Base-by-base conservation (phyloP, 2,888 invertebrate species). In the Diaprepes abbreviatus region DNA sequence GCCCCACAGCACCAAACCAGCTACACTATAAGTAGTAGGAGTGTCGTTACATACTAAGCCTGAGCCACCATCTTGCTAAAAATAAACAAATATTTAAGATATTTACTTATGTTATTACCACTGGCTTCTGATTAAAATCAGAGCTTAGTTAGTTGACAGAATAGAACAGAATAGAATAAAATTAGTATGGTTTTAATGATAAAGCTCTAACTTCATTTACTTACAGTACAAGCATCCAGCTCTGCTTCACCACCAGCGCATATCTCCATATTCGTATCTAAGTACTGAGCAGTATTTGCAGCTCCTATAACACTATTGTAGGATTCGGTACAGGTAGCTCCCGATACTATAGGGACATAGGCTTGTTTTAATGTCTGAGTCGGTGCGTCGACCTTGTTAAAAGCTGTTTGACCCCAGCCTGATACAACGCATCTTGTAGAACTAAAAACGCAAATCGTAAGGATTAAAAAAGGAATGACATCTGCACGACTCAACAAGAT, bases 181-280 rank as follows among this genome's bases (percentile, higher is more conserved):
- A 43, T 43, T 6, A 28, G 19, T 4, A 28, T 9, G 31, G 10
- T 36, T 33, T 17, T 3, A 35, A n/a, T n/a, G n/a, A n/a, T n/a
- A n/a, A n/a, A n/a, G n/a, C n/a, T n/a, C n/a, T n/a, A n/a, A n/a
- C n/a, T n/a, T n/a, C n/a, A n/a, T 10, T 4, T 12, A 80, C 86
- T 86, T 85, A 92, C 92, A 57, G 92, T 92, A 84, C 93, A 94
- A 21, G 93, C 89, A 81, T 94, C 94, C 79, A 91, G 92, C 66
- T 89, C 90, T 1, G 86, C 82, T 80, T 92, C 91, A 0, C 93
- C 93, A 0, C 94, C 94, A 38, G 93, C 94, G 77, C 94, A 94
- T 6, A 93, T 83, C 79, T 94, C 93, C 19, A 90, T 91, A 0
- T 86, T 86, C 9, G 87, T 87, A 73, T 91, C 89, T 10, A 93